Conservation (phyloP, 2,113 vertebrate species). For the Clarias macrocephalus region DNA sequence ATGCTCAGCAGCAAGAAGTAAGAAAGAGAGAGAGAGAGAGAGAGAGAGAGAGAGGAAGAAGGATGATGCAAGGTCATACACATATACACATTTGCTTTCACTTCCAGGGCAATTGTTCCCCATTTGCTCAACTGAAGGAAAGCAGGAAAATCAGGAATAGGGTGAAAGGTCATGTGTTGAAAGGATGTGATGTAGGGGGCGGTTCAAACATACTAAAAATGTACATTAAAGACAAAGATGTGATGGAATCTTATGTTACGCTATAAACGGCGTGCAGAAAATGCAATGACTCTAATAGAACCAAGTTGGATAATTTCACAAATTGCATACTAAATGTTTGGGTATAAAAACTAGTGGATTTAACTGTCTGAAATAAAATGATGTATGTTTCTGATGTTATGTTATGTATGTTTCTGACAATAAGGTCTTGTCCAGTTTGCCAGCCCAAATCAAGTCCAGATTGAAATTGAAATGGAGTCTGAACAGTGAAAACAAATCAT, state of each 20-base stretch:
- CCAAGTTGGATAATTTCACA: not conserved
- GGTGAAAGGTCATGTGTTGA: constrained; percentile 75
- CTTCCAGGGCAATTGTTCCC: constrained; percentile 94
- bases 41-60: not conserved
- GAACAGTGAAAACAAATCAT: too few relatives aligned
- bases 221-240: constrained; percentile 41
- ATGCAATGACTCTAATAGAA: not conserved
- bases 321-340: not conserved
- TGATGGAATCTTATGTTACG: constrained; percentile 43
- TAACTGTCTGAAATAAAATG: not conserved
- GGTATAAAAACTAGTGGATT: not conserved
- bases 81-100: constrained; percentile 99
- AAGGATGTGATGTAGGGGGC: constrained; percentile 57
- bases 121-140: constrained; percentile 92
- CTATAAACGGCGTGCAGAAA: constrained; percentile 17
- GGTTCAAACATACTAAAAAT: constrained; percentile 51
- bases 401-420: too few relatives aligned
- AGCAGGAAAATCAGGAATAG: constrained; percentile 87
- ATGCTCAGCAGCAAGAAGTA: constrained; percentile 63
- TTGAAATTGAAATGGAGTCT: too few relatives aligned
- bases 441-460: too few relatives aligned
- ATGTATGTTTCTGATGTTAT: too few relatives aligned
- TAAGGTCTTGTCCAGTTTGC: too few relatives aligned
- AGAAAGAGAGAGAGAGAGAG: constrained; percentile 57
- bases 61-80: constrained; percentile 67